phyloP scores from a whole-genome alignment of 2,888 invertebrate species.

The Lepidonotus clava region DNA sequence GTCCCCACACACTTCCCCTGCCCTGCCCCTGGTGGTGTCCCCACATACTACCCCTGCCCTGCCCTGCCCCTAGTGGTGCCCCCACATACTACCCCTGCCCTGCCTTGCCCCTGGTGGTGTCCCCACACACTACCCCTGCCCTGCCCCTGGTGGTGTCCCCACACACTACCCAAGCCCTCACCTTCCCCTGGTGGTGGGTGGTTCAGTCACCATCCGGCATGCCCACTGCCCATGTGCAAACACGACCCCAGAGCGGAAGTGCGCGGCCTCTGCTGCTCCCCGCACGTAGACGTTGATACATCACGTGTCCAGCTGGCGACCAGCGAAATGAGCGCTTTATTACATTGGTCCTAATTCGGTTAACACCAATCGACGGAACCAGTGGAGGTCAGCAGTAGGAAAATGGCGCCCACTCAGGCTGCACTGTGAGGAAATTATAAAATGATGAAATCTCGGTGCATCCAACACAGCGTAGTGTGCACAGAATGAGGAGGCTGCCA shows the following conservation, averaged over 20 bases:
- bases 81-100: neutral
- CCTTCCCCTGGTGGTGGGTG: too few relatives aligned
- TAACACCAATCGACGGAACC: neutral
- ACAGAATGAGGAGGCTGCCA: neutral
- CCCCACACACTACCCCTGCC: neutral
- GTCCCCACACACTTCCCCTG: too few relatives aligned
- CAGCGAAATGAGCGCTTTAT: constrained; percentile 6
- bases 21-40: neutral
- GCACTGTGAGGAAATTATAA: neutral
- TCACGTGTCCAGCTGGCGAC: neutral
- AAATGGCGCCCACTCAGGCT: constrained; percentile 4
- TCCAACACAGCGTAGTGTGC: neutral
- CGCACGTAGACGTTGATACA: constrained; percentile 12
- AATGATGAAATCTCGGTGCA: neutral
- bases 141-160: neutral
- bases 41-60: neutral
- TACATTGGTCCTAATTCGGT: constrained; percentile 13
- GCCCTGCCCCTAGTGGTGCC: neutral
- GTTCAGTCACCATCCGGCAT: too few relatives aligned
- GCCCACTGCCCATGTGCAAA: neutral
- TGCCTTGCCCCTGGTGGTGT: neutral
- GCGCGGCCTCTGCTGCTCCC: too few relatives aligned
- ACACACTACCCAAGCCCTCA: neutral
- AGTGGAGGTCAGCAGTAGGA: too few relatives aligned
- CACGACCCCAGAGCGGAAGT: constrained; percentile 1